phyloP scores from a whole-genome alignment of 1,140 invertebrate species.

The Trichomalopsis sarcophagae region DNA sequence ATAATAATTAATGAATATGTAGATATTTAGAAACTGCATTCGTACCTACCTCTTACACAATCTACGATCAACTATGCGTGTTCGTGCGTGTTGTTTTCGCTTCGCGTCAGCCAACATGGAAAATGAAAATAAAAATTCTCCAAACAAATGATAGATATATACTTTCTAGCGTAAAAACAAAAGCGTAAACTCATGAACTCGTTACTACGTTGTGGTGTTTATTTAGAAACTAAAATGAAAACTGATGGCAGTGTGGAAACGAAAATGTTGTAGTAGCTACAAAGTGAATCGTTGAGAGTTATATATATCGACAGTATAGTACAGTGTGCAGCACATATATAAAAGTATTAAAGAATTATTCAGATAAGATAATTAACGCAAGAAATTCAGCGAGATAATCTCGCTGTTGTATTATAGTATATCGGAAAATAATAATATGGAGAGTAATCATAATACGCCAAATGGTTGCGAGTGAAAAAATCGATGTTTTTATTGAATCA shows the following conservation, averaged over 20 bases:
- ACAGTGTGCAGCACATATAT: not conserved
- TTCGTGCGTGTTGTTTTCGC: not conserved
- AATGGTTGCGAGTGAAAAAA: constrained; percentile 29
- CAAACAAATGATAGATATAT: not conserved
- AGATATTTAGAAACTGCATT: not conserved
- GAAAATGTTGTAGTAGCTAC: not conserved
- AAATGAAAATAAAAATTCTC: not conserved
- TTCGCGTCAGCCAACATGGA: not conserved
- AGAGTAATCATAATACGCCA: not conserved
- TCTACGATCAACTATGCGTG: not conserved
- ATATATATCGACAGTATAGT: not conserved
- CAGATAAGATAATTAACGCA: not conserved
- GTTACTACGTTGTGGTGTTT: not conserved
- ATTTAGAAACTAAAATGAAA: not conserved
- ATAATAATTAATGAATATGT: not conserved
- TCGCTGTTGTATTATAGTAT: not conserved
- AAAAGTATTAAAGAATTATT: constrained; percentile 41
- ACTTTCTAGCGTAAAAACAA: not conserved
- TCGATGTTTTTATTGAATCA: constrained; percentile 46
- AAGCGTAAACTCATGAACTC: too few species aligned
- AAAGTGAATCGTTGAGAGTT: not conserved
- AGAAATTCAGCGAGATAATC: not conserved
- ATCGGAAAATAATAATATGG: not conserved
- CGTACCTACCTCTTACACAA: not conserved
- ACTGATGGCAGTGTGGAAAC: not conserved